Evolutionary conservation across 64 coral and sea anemone species (phyloP), one percentile per base, ranked within the genome.

Genomic region (Stichodactyla helianthus): DNA sequence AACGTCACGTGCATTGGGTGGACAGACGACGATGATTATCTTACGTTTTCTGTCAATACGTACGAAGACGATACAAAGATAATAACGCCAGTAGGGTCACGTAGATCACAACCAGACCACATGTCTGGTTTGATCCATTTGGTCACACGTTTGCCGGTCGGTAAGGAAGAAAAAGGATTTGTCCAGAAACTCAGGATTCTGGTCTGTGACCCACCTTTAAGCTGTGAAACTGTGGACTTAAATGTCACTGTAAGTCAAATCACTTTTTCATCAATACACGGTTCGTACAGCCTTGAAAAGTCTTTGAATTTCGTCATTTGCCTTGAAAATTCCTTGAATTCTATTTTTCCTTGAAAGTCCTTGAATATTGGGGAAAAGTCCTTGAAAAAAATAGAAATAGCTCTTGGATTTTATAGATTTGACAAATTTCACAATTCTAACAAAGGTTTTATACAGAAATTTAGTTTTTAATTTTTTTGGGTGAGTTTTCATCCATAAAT

Each of bases 1-100:
- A 83, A 25, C 52, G 54, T 88, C 12, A 63, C 44, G 10, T 92
- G 90, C 44, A 13, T 0, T 16, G 79, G 79, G 16, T 92, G 90
- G 90, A 2, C 25, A 11, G 90, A 92, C 59, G 64, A 90, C 51
- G 78, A 81, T 81, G 78, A 14, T 8, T 81, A 17, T 52, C 5
- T 81, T 3, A 81, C 78, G 9, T 81, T 81, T 50, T 81, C 78
- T 7, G 7, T 81, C 5, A 81, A 81, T 54, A 7, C 20, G 52
- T 81, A 52, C 78, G 78, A 81, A 19, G 6, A 81, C 4, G 15
- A 51, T 6, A 53, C 14, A 7, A 53, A 81, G 2, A 81, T 51
- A 10, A 51, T 81, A 9, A 81, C 78, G 6, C 50, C 78, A 6
- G 7, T 81, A 19, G 15, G 20, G 7, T 52, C 2, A 10, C 52